These are phyloP conservation scores for Columbina picui DNA, from an alignment of 2,113 vertebrate species.

Conservation along the genomic window DNA sequence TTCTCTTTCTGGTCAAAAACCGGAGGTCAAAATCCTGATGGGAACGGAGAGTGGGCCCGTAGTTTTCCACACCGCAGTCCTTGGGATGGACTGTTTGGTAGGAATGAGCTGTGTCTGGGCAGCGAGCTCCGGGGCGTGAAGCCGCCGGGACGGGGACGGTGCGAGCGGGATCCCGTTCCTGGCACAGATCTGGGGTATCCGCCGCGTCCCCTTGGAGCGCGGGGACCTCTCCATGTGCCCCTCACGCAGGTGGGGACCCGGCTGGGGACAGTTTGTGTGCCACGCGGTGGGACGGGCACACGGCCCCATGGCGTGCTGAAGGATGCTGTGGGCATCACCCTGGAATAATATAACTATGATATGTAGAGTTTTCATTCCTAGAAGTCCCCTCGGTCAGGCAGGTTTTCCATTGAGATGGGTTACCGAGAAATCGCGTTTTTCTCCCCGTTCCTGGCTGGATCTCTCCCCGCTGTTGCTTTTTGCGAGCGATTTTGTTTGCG, in stretches of 20 bases:
- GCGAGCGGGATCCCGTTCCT: accelerated
- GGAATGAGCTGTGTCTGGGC: not conserved
- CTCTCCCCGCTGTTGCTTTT: not conserved
- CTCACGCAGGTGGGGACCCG: not conserved
- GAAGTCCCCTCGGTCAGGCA: not conserved
- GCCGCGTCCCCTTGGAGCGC: accelerated
- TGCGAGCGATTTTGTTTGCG: not conserved
- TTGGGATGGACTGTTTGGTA: not conserved
- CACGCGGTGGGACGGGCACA: accelerated
- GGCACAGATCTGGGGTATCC: accelerated
- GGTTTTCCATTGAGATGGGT: not conserved
- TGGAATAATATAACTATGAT: not conserved
- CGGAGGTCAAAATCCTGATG: not conserved
- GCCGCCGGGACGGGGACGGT: no score
- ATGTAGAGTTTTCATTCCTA: not conserved
- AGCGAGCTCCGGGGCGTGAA: not conserved
- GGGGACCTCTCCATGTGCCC: not conserved
- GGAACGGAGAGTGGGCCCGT: not conserved
- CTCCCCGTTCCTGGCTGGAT: not conserved
- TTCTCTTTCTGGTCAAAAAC: not conserved
- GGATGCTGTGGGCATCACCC: not conserved
- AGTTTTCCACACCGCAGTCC: not conserved
- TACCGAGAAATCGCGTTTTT: not conserved
- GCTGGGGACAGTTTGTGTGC: not conserved
- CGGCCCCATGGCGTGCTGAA: not conserved